Base-by-base conservation (phyloP, 1,140 invertebrate genomes). In the Pseudomyrmex concolor region DNA sequence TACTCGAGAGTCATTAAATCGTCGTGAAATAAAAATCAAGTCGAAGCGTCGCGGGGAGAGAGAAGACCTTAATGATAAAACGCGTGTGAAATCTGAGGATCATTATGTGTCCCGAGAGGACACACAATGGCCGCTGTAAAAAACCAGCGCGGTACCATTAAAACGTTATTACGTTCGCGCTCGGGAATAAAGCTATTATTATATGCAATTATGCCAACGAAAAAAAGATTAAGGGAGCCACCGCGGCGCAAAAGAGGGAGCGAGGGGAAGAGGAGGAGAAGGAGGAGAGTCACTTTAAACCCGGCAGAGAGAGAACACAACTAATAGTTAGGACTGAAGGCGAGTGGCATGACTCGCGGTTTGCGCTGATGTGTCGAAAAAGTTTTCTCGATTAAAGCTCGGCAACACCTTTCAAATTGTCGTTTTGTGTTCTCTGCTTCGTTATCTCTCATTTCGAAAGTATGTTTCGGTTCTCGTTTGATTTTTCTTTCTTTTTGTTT, bases 141-240 rank as follows among this genome's bases (percentile, higher is more conserved):
- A 82, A 87, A 82, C 66, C 82, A 54, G 59, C 78, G 54, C 63
- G 81, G 57, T 77, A 43, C 81, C 83, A 85, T 89, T 87, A 84
- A 88, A 86, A 76, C 66, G 86, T 88, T 86, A 89, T 89, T 90
- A 89, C 68, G 78, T 80, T 89, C 84, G 74, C 89, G 84, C 77
- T 77, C 59, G 74, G 60, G 85, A 77, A 86, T 83, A 80, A 85
- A 84, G 89, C 50, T 84, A 83, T 88, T 85, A 89, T 90, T 87
- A 90, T 80, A 78, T 72, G 72, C 81, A 85, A 90, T 89, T 89
- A 87, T 63, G 34, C 62, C 64, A 63, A 85, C 57, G 55, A 72
- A 81, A 81, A 86, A 76, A 86, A 74, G 73, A 85, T 62, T 71
- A 62, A 67, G 71, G 55, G 54, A 70, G 57, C 62, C 34, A 63